phyloP scores from a whole-genome alignment of 1,140 invertebrate species.

The Diuraphis noxia region DNA sequence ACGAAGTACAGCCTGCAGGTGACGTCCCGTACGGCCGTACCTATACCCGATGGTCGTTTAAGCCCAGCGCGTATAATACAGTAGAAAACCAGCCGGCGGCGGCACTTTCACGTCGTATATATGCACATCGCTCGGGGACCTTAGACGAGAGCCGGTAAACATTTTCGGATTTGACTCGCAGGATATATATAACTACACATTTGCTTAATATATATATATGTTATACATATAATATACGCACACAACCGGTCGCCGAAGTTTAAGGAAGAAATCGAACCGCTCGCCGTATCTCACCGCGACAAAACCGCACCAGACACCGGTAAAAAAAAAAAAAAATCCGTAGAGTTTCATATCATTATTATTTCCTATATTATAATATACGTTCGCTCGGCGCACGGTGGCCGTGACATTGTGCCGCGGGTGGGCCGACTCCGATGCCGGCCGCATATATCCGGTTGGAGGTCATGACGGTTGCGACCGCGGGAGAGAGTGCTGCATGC shows the following conservation, averaged over 20 bases:
- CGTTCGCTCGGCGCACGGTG: background rate
- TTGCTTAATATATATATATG: background rate
- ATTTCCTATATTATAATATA: background rate
- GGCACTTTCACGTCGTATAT: background rate
- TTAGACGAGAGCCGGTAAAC: background rate
- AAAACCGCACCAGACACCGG: background rate
- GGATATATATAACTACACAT: background rate
- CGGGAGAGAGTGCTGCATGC: conserved; percentile 6
- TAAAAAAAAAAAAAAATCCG: background rate
- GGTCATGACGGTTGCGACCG: background rate
- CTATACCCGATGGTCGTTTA: background rate
- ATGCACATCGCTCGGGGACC: background rate
- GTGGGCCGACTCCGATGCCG: background rate
- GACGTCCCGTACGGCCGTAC: background rate
- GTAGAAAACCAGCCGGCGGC: conserved; percentile 20
- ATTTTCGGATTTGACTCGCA: background rate
- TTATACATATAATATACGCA: background rate
- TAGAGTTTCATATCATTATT: background rate
- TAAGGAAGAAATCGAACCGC: conserved; percentile 16
- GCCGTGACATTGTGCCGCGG: conserved; percentile 9
- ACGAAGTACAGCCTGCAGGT: background rate
- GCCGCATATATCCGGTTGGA: conserved; percentile 18
- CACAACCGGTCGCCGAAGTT: conserved; percentile 6
- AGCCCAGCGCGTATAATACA: background rate
- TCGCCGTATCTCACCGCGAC: background rate